Evolutionary conservation across 2,888 invertebrate genomes (phyloP).

Genomic region (Leptinotarsa tumamoca): DNA sequence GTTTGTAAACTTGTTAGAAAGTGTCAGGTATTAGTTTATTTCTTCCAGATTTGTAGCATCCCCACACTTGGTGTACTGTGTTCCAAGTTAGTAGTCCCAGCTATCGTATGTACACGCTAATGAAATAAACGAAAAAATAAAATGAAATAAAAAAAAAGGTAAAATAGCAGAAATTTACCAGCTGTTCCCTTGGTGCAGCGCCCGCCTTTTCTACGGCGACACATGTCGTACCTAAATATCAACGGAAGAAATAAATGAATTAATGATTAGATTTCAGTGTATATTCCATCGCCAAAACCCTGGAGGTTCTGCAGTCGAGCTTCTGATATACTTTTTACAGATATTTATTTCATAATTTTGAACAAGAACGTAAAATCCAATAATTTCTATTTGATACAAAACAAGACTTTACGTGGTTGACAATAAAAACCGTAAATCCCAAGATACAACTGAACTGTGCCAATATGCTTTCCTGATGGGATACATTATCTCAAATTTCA

Average conservation of each 20-base stretch:
- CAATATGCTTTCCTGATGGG: too few relatives aligned
- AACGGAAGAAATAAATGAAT: constrained; percentile 23
- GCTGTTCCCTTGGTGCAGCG: constrained; percentile 98
- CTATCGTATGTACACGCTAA: constrained; percentile 46
- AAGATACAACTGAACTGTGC: too few relatives aligned
- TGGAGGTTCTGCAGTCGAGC: too few relatives aligned
- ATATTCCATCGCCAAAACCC: too few relatives aligned
- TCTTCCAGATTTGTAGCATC: constrained; percentile 32
- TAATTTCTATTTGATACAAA: too few relatives aligned
- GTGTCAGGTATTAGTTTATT: constrained; percentile 39
- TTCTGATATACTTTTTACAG: too few relatives aligned
- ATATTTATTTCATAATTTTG: too few relatives aligned
- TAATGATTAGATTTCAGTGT: neutral
- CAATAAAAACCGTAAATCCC: too few relatives aligned
- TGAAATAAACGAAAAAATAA: constrained; percentile 31
- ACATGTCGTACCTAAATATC: constrained; percentile 92
- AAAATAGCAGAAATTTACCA: constrained; percentile 74
- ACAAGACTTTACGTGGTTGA: too few relatives aligned
- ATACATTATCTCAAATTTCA: too few relatives aligned
- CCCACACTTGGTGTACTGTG: constrained; percentile 30
- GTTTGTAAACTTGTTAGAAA: constrained; percentile 37
- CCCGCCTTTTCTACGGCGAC: constrained; percentile 95
- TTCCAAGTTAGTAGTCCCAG: constrained; percentile 45
- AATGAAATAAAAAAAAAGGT: constrained; percentile 30
- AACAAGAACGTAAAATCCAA: too few relatives aligned